Evolutionary conservation across 2,113 vertebrate genomes (phyloP).

Genomic region (Circaetus cinerascens): DNA sequence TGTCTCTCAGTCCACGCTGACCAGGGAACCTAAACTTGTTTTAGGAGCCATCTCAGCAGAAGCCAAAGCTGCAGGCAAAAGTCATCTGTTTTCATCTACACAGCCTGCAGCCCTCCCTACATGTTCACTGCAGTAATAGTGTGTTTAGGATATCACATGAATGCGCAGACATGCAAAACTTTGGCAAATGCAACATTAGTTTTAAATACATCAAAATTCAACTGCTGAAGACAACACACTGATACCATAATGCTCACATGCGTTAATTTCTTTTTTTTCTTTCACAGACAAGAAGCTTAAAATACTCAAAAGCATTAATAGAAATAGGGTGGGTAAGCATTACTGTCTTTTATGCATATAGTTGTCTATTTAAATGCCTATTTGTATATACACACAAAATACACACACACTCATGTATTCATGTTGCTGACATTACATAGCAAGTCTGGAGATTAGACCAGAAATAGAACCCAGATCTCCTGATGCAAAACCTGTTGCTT

Average conservation of each 20-base stretch:
- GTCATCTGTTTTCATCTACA: neutral
- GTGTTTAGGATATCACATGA: neutral
- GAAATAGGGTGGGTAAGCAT: neutral
- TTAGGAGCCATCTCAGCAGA: neutral
- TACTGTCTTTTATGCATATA: neutral
- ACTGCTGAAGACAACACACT: neutral
- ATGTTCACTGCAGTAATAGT: neutral
- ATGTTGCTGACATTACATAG: neutral
- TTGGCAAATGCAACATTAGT: neutral
- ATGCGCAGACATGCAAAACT: neutral
- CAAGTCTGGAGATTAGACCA: slow-evolving; percentile 9
- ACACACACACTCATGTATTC: neutral
- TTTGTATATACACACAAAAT: neutral
- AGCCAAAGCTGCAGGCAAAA: neutral
- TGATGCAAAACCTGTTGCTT: neutral
- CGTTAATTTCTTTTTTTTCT: neutral
- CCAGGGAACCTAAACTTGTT: neutral
- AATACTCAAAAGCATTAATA: neutral
- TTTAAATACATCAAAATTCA: slow-evolving; percentile 22
- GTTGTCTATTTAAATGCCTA: neutral
- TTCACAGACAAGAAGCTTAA: neutral
- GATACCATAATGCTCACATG: neutral
- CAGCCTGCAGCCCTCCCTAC: neutral
- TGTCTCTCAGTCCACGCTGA: neutral
- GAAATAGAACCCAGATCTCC: slow-evolving; percentile 15